Conservation (phyloP, 1,140 invertebrate genomes). For the Tenebrio molitor region DNA sequence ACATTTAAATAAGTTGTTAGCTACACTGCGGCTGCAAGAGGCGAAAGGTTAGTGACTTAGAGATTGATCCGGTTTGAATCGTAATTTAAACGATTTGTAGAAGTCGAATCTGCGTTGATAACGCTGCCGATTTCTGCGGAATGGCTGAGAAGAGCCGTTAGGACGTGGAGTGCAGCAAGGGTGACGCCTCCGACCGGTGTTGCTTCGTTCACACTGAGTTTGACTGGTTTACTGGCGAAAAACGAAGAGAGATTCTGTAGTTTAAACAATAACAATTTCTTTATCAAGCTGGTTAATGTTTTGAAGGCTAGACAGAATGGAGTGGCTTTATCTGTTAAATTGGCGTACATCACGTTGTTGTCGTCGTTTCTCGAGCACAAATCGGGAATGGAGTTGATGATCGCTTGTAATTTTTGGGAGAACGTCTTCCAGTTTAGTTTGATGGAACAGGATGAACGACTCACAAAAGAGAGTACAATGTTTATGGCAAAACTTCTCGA, state of each 20-base stretch:
- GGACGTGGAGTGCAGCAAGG: slow-evolving; percentile 53
- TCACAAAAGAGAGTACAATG: slow-evolving; percentile 71
- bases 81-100: background rate
- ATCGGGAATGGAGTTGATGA: slow-evolving; percentile 72
- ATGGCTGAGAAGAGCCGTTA: slow-evolving; percentile 53
- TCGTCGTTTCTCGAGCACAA: slow-evolving; percentile 69
- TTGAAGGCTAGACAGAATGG: slow-evolving; percentile 60
- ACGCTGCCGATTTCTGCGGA: slow-evolving; percentile 51
- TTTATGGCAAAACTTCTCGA: slow-evolving; percentile 70
- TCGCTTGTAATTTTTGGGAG: slow-evolving; percentile 70
- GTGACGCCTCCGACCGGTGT: slow-evolving; percentile 64
- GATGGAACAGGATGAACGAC: slow-evolving; percentile 73
- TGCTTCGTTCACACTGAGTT: slow-evolving; percentile 67
- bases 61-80: background rate
- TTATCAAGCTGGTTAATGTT: slow-evolving; percentile 63
- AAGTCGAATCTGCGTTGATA: slow-evolving; percentile 8
- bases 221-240: slow-evolving; percentile 66
- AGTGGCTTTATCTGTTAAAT: slow-evolving; percentile 71
- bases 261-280: slow-evolving; percentile 64
- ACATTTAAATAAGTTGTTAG: background rate
- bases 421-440: slow-evolving; percentile 71
- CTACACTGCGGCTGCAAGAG: background rate
- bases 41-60: background rate
- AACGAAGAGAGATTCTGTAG: slow-evolving; percentile 66
- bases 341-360: slow-evolving; percentile 73